Evolutionary conservation across 2,797 vertebrate species (phyloP), one percentile per base, ranked within the genome.

Genomic region (Poliocrania exsul): DNA sequence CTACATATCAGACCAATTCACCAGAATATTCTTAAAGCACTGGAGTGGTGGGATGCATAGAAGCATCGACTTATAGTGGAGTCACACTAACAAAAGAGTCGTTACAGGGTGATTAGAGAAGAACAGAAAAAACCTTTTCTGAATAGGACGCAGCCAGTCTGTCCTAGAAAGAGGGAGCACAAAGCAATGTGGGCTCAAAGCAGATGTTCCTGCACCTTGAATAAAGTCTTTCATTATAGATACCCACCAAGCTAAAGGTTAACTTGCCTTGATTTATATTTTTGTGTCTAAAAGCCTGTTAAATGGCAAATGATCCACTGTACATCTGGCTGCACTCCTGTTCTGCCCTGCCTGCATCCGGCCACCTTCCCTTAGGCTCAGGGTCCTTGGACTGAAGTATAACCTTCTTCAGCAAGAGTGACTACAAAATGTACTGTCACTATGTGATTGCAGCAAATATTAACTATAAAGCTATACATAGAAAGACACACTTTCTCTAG

Each of bases 151-250:
- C 6, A 44, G 7, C 2, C 23, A 67, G 12, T 13, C 35, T 69
- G 20, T 46, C 50, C 42, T 44, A 47, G 16, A 70, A 47, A n/a
- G n/a, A 31, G 12, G 0, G 10, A 49, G 15, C 25, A 40, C 0
- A 3, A 35, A 69, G 28, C 0, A 16, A 21, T 19, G 14, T 42
- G 51, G 64, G 29, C 1, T 2, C 35, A 70, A 66, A 40, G 5
- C 53, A 15, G 9, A 9, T 13, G 13, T 20, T 64, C 9, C 24
- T 35, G 15, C 8, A 20, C 38, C n/a, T 42, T 42, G 11, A 56
- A 29, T 25, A 2, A 49, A 53, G 14, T 17, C 13, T 72, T 53
- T 53, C 44, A 4, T 25, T 75, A 6, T 0, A 35, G 24, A 35
- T 4, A 42, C 1, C 13, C 58, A 78, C 33, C 20, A 35, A 47